Base-by-base conservation (phyloP, 2,888 invertebrate species). In the Mystacides longicornis region DNA sequence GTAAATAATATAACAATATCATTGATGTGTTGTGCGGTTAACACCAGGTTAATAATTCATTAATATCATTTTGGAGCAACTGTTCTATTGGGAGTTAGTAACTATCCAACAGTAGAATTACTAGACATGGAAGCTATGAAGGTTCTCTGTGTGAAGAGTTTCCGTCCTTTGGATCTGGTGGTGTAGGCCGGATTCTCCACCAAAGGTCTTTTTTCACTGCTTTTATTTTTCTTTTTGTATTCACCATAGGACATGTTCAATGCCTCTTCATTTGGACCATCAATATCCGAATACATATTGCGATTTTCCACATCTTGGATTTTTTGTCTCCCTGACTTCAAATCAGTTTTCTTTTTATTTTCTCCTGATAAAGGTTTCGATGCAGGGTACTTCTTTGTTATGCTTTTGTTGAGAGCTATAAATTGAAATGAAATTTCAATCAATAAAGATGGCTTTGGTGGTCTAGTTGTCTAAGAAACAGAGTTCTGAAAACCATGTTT, bases 121-220 rank as follows among this genome's bases (percentile, higher is more conserved):
- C 14, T 14, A 7, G 37, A 37, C 37, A 37, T 37, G 37, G 53
- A 53, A n/a, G 37, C 49, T 14, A 49, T 7, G 23, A 53, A 53
- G 11, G 53, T 49, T 21, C 37, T 33, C 21, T 50, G 49, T 4
- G 54, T 54, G 14, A 49, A 54, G 11, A 54, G 43, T 22, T 54
- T 54, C n/a, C 53, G 23, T 27, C 27, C 27, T 22, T 33, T 51
- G 9, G 42, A 37, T n/a, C 37, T 14, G 16, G 37, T 37, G 3
- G 37, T 3, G 16, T 37, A 37, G 37, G n/a, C 50, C 21, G 27
- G 33, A 20, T 37, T 37, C 16, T 18, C 3, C 27, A 23, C 31
- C 14, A 19, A 43, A 7, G 18, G 1, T 45, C 18, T 23, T 22
- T 42, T 23, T 7, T 16, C 37, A 16, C 37, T 37, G 3, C 37